These are phyloP conservation scores for Nesospiza acunhae DNA, from an alignment of 2,113 vertebrate genomes.

Conservation along the genomic window DNA sequence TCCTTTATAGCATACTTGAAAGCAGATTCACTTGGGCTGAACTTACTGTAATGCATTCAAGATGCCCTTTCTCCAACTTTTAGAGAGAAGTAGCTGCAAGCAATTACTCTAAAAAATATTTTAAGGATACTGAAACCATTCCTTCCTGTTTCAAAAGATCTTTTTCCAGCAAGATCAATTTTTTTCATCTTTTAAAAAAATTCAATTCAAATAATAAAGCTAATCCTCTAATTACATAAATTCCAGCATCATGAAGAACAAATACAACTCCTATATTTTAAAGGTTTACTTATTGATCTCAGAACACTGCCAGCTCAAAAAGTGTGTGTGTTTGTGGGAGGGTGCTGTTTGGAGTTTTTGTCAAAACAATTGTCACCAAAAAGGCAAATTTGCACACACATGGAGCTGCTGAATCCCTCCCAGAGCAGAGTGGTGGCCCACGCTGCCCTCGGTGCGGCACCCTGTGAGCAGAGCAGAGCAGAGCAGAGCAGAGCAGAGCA, in stretches of 20 bases:
- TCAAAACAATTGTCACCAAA: neutral
- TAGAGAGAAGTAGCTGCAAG: neutral
- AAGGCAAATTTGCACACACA: neutral
- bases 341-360: neutral
- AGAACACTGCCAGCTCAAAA: neutral
- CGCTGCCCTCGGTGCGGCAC: fast-evolving
- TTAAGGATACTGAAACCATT: neutral
- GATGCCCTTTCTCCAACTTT: slow-evolving; percentile 1
- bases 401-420: neutral
- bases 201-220: neutral
- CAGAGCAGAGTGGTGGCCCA: neutral
- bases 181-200: neutral
- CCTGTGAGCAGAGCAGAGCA: fast-evolving
- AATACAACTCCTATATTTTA: neutral
- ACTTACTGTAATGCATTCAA: neutral
- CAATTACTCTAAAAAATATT: neutral
- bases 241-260: neutral
- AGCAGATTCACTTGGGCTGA: neutral
- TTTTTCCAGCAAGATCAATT: neutral
- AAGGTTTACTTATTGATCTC: neutral
- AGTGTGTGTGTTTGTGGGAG: too few species aligned
- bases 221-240: neutral
- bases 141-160: neutral
- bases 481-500: neutral
- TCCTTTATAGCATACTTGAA: neutral